Conservation (phyloP, 1,140 invertebrate species). For the Melitaea cinxia region DNA sequence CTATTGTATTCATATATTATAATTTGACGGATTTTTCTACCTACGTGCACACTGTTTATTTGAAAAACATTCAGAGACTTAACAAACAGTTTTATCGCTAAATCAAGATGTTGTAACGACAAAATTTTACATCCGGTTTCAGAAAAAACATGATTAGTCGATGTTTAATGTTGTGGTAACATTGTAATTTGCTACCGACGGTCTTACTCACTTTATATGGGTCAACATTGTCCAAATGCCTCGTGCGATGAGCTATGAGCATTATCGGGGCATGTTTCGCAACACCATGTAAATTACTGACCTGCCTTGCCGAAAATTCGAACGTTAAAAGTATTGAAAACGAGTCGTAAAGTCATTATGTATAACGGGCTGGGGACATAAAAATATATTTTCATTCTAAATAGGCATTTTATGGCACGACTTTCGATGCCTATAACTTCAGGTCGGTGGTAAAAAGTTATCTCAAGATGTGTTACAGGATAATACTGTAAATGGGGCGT, state of each 20-base stretch:
- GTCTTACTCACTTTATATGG: constrained; percentile 53
- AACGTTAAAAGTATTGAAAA: constrained; percentile 11
- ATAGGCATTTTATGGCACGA: constrained; percentile 29
- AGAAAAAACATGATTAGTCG: constrained; percentile 38
- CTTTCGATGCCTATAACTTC: constrained; percentile 15
- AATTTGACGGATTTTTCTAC: too few species aligned
- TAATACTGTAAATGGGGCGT: too few species aligned
- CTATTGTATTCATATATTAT: neutral
- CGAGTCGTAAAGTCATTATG: constrained; percentile 18
- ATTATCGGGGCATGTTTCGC: constrained; percentile 53
- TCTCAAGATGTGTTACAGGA: too few species aligned
- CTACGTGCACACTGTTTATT: too few species aligned
- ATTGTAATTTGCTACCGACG: constrained; percentile 46
- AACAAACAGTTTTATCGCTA: neutral
- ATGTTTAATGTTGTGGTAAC: constrained; percentile 50
- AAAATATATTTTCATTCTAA: constrained; percentile 26
- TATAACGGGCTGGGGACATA: constrained; percentile 23
- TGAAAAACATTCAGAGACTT: neutral
- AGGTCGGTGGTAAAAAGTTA: neutral
- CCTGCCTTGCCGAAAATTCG: constrained; percentile 37
- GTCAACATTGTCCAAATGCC: constrained; percentile 75
- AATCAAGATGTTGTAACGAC: constrained; percentile 3
- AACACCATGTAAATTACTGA: constrained; percentile 42
- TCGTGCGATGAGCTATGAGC: constrained; percentile 55
- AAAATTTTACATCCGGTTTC: constrained; percentile 16